phyloP scores from a whole-genome alignment of 2,797 vertebrate species.

The Myripristis murdjan region DNA sequence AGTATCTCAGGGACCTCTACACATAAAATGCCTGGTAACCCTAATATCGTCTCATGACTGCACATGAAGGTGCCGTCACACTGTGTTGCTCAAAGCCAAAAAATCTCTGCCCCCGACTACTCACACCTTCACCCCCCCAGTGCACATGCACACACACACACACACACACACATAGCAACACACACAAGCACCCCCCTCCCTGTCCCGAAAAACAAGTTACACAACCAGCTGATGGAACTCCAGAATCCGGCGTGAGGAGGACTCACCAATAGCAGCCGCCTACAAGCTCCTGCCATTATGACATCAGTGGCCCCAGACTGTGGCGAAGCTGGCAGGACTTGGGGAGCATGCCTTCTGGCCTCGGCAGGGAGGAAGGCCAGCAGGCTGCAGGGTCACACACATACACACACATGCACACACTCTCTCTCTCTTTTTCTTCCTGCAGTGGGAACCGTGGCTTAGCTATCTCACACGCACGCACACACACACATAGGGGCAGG shows the following conservation, averaged over 20 bases:
- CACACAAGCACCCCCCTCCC: slow-evolving; percentile 30
- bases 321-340: slow-evolving; percentile 81
- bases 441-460: slow-evolving; percentile 51
- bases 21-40: neutral
- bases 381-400: slow-evolving; percentile 69
- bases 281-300: slow-evolving; percentile 85
- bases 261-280: slow-evolving; percentile 87
- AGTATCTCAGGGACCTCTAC: neutral
- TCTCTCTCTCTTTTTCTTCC: slow-evolving; percentile 35
- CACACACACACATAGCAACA: slow-evolving; percentile 14
- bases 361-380: slow-evolving; percentile 80
- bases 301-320: slow-evolving; percentile 86
- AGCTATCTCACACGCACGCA: slow-evolving; percentile 31
- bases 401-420: slow-evolving; percentile 36
- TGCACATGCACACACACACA: neutral
- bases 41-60: neutral
- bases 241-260: slow-evolving; percentile 85
- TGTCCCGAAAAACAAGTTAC: slow-evolving; percentile 73
- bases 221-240: slow-evolving; percentile 84
- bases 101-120: slow-evolving; percentile 41
- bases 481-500: slow-evolving; percentile 29
- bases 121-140: slow-evolving; percentile 27
- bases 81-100: slow-evolving; percentile 26
- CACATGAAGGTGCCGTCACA: slow-evolving; percentile 11
- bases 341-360: slow-evolving; percentile 86